These are phyloP conservation scores for Limnephilus marmoratus DNA, from an alignment of 2,888 invertebrate species.

Conservation along the genomic window DNA sequence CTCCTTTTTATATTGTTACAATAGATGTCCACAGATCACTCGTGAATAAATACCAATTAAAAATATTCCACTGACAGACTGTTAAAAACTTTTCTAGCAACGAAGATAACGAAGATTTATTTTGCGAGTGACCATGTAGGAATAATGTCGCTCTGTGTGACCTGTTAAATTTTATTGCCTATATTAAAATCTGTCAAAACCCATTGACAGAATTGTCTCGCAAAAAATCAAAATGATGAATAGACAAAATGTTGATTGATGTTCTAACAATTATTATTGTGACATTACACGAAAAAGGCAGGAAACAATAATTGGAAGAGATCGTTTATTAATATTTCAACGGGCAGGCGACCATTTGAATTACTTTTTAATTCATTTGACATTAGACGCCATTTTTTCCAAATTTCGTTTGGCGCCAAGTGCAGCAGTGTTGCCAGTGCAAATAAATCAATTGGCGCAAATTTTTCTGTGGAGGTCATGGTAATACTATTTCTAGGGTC, in stretches of 20 bases:
- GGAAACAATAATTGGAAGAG: not conserved
- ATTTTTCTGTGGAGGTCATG: constrained; percentile 18
- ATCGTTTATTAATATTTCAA: not conserved
- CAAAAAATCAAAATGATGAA: not conserved
- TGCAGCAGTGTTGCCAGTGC: constrained; percentile 40
- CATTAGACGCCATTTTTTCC: constrained; percentile 7
- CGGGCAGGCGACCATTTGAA: not conserved
- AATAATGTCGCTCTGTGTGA: not conserved
- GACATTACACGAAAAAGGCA: not conserved
- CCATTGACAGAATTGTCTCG: not conserved
- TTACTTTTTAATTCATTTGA: constrained; percentile 30
- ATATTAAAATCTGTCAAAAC: not conserved
- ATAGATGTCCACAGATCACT: not conserved
- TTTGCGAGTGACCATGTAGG: not conserved
- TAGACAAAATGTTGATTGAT: not conserved
- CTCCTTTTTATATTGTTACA: not conserved
- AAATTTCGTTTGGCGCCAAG: not conserved
- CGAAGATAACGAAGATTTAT: not conserved
- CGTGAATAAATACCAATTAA: not conserved
- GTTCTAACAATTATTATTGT: not conserved
- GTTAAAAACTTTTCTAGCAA: not conserved
- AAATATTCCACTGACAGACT: not conserved
- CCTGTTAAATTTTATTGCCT: not conserved
- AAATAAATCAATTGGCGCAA: constrained; percentile 34
- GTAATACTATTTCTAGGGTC: not conserved